Evolutionary conservation across 2,797 vertebrate genomes (phyloP), one percentile per base, ranked within the genome.

Genomic region (Pogoniulus pusillus): DNA sequence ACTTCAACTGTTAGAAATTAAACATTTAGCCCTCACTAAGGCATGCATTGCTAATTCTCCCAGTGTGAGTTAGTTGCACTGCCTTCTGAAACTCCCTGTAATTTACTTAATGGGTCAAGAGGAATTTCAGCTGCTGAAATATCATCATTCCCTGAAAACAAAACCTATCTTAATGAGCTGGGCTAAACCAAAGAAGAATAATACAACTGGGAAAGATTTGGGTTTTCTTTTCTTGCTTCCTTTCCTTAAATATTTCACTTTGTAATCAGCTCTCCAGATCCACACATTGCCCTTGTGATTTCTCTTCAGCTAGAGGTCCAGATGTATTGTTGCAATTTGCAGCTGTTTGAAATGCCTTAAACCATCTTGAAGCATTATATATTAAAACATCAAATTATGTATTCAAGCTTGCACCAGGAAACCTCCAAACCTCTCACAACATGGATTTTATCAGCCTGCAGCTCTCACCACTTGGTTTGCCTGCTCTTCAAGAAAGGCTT

Each of bases 31-130:
- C 91, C 63, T 85, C 77, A 34, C 53, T 95, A 92, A 68, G 79
- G 60, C 60, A 74, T 91, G 80, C 62, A 58, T 88, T 91, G 58
- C 34, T 82, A 82, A 88, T 87, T 92, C 77, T 90, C 87, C 85
- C 91, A 55, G 10, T 39, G 77, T 32, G 87, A 91, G 62, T 82
- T 86, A 73, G 74, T 84, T 86, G 82, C 29, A 7, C 64, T 65
- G 81, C 83, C 62, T 94, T 64, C 47, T 4, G 6, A 85, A 95
- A 90, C 62, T 94, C 93, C 83, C 93, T 71, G 75, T 76, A 91
- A 92, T 86, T 94, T 95, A 92, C 85, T 94, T 95, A 95, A 74
- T 77, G 90, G 91, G 76, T 93, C 88, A 88, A 88, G 86, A 93
- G 64, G 64, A 95, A 91, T 92, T 90, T 93, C 54, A 82, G 71